Evolutionary conservation across 2,888 invertebrate species (phyloP).

Genomic region (Leucania comma): DNA sequence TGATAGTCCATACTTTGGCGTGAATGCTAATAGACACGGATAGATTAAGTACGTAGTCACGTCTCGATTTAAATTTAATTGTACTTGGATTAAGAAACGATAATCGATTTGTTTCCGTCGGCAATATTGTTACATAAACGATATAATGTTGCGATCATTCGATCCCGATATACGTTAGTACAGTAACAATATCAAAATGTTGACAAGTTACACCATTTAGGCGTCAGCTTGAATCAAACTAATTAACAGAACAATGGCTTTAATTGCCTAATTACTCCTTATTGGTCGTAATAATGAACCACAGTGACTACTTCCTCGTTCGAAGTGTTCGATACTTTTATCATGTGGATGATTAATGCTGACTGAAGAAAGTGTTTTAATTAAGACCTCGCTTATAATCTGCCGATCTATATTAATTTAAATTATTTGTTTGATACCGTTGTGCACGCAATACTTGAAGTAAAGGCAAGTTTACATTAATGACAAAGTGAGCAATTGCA

Average conservation of each 20-base stretch:
- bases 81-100: conserved; percentile 39
- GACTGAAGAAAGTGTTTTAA: conserved; percentile 44
- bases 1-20: conserved; percentile 24
- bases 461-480: neutral
- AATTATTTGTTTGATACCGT: conserved; percentile 15
- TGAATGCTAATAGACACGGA: conserved; percentile 41
- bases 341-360: conserved; percentile 23
- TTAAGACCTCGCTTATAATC: conserved; percentile 28
- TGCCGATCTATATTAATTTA: conserved; percentile 18
- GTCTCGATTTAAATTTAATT: conserved; percentile 42
- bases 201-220: conserved; percentile 39
- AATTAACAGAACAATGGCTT: conserved; percentile 52
- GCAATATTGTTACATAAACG: conserved; percentile 48
- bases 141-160: conserved; percentile 22
- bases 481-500: no score
- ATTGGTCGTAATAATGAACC: conserved; percentile 31
- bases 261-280: conserved; percentile 38
- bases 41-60: conserved; percentile 36
- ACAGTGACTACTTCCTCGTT: conserved; percentile 31
- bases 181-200: conserved; percentile 36
- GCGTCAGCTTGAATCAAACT: conserved; percentile 27
- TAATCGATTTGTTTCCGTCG: conserved; percentile 43
- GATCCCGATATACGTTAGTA: conserved; percentile 41
- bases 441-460: conserved; percentile 25
- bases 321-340: conserved; percentile 23